A percentile compares a stretch with the other conserved stretches of the same genome.
Conservation (phyloP, 1,140 invertebrate genomes). For the Tetranychus urticae region DNA sequence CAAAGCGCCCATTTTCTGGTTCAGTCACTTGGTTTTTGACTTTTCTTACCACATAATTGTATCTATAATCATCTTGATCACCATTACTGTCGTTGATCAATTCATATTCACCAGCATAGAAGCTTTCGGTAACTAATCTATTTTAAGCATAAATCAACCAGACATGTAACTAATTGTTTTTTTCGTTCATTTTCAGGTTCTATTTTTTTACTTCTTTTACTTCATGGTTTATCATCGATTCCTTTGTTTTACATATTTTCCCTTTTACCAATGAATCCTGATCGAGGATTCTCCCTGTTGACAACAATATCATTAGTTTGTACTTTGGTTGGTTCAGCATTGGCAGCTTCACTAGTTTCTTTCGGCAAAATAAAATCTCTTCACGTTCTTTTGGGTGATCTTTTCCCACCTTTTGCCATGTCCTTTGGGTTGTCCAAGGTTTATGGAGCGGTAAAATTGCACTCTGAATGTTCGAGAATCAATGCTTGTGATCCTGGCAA, state of each 20-base stretch:
- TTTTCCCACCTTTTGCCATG: too few species aligned
- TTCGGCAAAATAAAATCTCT: too few species aligned
- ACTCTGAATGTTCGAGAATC: too few species aligned
- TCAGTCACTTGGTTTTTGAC: conserved; percentile 11
- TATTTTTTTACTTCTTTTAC: conserved; percentile 8
- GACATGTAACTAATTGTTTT: neutral
- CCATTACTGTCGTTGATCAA: neutral
- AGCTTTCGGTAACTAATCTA: too few species aligned
- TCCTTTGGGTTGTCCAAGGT: too few species aligned
- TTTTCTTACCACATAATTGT: conserved; percentile 1
- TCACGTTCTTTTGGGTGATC: too few species aligned
- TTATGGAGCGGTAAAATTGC: too few species aligned
- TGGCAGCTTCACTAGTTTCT: too few species aligned
- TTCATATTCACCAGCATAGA: neutral
- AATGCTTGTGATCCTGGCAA: too few species aligned
- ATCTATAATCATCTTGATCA: conserved; percentile 6
- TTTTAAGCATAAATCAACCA: too few species aligned
- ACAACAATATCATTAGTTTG: conserved; percentile 7
- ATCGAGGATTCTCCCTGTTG: conserved; percentile 10
- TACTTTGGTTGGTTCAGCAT: neutral
- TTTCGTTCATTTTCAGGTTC: neutral
- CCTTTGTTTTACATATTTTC: conserved; percentile 13
- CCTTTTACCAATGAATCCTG: conserved; percentile 5
- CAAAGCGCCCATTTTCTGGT: conserved; percentile 7
- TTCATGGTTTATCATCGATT: conserved; percentile 12